Conservation (phyloP, 2,113 vertebrate species). For the Cololabis saira region DNA sequence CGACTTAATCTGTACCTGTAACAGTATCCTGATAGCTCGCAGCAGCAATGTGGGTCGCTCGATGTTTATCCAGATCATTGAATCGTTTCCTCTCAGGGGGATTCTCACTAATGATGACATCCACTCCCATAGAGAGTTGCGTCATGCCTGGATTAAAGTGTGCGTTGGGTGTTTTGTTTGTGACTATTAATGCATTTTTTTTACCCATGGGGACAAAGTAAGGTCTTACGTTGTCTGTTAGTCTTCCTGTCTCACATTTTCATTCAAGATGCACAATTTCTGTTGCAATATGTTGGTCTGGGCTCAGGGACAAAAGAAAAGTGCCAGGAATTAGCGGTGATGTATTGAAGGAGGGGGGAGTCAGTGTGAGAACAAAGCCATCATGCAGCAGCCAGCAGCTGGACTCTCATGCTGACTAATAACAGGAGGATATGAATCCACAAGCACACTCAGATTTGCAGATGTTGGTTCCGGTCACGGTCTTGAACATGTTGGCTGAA, state of each 20-base stretch:
- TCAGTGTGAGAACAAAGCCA: slow-evolving; percentile 30
- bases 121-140: slow-evolving; percentile 46
- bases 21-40: too few relatives aligned
- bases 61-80: slow-evolving; percentile 10
- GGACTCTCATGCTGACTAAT: slow-evolving; percentile 52
- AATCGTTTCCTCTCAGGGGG: slow-evolving; percentile 24
- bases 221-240: neutral
- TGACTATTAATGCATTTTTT: neutral
- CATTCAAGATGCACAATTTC: neutral
- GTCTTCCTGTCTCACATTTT: neutral
- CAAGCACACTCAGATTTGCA: slow-evolving; percentile 7
- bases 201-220: neutral
- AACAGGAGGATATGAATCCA: slow-evolving; percentile 21
- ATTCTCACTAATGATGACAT: slow-evolving; percentile 49
- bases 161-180: slow-evolving; percentile 1
- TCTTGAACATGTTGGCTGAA: slow-evolving; percentile 13
- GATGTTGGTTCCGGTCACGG: slow-evolving; percentile 24
- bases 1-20: too few relatives aligned
- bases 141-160: slow-evolving; percentile 51
- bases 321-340: neutral
- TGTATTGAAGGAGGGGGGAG: neutral
- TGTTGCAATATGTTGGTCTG: neutral
- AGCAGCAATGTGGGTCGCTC: neutral
- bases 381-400: slow-evolving; percentile 58
- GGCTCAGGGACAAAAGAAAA: neutral